A percentile compares a stretch with the other conserved stretches of the same genome.
Evolutionary conservation across 2,113 vertebrate genomes (phyloP).

Genomic region (Triplophysa dalaica): DNA sequence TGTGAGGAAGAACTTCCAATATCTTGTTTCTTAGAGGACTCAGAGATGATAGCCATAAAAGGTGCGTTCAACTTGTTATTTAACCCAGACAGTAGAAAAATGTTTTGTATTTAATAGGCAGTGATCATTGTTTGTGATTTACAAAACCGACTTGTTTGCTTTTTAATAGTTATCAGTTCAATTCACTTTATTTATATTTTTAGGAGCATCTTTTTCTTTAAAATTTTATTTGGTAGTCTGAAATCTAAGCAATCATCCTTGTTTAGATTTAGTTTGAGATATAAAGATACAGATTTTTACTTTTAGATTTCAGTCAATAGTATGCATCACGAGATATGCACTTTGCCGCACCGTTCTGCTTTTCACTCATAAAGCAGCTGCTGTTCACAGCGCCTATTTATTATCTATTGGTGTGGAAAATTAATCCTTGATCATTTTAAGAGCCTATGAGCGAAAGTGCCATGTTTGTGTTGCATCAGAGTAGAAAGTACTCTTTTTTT

Average conservation of each 20-base stretch:
- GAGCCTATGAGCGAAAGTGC: not conserved
- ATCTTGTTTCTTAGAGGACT: not conserved
- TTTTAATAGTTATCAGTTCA: no score
- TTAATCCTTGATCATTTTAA: slow-evolving; percentile 9
- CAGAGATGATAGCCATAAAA: not conserved
- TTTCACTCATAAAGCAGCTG: slow-evolving; percentile 37
- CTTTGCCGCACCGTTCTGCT: slow-evolving; percentile 58
- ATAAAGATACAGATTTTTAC: not conserved
- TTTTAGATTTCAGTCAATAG: not conserved
- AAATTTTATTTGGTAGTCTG: not conserved
- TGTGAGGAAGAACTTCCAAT: not conserved
- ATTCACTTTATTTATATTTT: not conserved
- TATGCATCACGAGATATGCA: not conserved
- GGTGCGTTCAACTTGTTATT: slow-evolving; percentile 17
- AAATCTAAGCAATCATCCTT: not conserved
- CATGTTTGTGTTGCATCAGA: not conserved
- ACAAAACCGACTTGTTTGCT: no score
- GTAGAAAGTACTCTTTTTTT: not conserved
- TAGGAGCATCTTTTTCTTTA: not conserved
- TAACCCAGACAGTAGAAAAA: no score
- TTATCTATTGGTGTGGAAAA: slow-evolving; percentile 16
- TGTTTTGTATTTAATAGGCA: no score
- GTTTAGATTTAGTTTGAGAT: not conserved
- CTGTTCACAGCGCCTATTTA: slow-evolving; percentile 19
- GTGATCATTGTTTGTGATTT: not conserved